These are phyloP conservation scores for Drosophila punjabiensis DNA, from an alignment of 1,140 invertebrate genomes.

Conservation along the genomic window DNA sequence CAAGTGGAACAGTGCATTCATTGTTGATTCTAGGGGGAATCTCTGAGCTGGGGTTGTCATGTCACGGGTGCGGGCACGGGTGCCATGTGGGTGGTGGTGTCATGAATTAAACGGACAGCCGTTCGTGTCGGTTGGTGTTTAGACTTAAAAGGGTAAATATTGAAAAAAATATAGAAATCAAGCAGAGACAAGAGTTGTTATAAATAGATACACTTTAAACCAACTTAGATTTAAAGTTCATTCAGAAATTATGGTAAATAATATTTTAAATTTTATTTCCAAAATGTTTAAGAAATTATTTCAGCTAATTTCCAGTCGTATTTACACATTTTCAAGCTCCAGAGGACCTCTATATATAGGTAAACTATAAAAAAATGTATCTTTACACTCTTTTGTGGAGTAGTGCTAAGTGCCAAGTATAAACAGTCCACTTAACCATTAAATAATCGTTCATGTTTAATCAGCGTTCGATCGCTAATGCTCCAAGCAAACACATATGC, in stretches of 20 bases:
- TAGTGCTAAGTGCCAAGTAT: constrained; percentile 39
- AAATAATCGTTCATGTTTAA: constrained; percentile 67
- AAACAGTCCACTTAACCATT: constrained; percentile 64
- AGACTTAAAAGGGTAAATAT: constrained; percentile 34
- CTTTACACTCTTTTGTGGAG: constrained; percentile 24
- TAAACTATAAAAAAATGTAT: constrained; percentile 1
- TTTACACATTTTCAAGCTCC: not conserved
- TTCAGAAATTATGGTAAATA: no score
- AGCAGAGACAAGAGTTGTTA: not conserved
- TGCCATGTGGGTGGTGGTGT: constrained; percentile 44
- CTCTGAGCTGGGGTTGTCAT: constrained; percentile 30
- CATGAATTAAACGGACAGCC: constrained; percentile 24
- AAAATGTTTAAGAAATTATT: not conserved
- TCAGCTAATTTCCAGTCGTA: not conserved
- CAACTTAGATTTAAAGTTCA: not conserved
- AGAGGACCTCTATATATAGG: constrained; percentile 9
- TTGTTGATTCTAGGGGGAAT: constrained; percentile 29
- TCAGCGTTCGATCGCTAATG: constrained; percentile 70
- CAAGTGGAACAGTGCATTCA: constrained; percentile 65
- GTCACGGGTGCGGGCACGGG: constrained; percentile 22
- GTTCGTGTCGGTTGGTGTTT: constrained; percentile 33
- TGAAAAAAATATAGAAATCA: not conserved
- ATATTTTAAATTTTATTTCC: no score
- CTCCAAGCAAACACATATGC: constrained; percentile 39
- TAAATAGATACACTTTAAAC: not conserved